A percentile compares a stretch with the other conserved stretches of the same genome.
Evolutionary conservation across 2,888 invertebrate genomes (phyloP).

Genomic region (Cremastinae sp.): DNA sequence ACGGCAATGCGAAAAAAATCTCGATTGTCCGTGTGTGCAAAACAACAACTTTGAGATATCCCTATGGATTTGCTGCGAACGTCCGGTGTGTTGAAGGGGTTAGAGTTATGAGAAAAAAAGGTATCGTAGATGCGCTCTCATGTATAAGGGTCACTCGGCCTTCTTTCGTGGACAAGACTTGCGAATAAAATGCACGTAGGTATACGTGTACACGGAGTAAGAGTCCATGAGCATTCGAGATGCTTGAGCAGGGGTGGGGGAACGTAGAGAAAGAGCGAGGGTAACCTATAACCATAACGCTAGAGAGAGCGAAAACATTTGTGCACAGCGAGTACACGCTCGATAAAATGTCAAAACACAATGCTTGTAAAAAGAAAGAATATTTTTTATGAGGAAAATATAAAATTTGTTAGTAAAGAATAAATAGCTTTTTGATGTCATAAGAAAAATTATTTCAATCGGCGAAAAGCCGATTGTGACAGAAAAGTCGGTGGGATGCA

Average conservation of each 20-base stretch:
- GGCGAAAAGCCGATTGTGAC: background rate
- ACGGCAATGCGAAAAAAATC: background rate
- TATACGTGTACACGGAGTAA: background rate
- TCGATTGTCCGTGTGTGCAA: background rate
- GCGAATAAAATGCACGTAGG: background rate
- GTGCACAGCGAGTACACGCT: slow-evolving; percentile 4
- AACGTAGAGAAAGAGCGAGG: slow-evolving; percentile 1
- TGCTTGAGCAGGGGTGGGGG: slow-evolving; percentile 1
- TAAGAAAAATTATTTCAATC: no score
- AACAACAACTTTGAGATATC: background rate
- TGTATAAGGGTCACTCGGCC: slow-evolving; percentile 37
- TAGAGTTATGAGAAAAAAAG: slow-evolving; percentile 11
- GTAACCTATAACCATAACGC: slow-evolving; percentile 25
- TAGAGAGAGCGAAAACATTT: slow-evolving; percentile 36
- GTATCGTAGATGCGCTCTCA: slow-evolving; percentile 61
- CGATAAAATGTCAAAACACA: slow-evolving; percentile 13
- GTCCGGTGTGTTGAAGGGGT: slow-evolving; percentile 46
- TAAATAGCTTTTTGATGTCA: no score
- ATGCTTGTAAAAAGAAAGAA: background rate
- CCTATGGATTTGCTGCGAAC: slow-evolving; percentile 43
- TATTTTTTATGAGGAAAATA: background rate
- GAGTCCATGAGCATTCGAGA: background rate
- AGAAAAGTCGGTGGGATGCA: slow-evolving; percentile 3
- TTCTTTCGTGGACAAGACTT: slow-evolving; percentile 13
- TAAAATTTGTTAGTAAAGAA: no score